phyloP scores from a whole-genome alignment of 1,140 invertebrate genomes.

The Tetramorium parvispinum region DNA sequence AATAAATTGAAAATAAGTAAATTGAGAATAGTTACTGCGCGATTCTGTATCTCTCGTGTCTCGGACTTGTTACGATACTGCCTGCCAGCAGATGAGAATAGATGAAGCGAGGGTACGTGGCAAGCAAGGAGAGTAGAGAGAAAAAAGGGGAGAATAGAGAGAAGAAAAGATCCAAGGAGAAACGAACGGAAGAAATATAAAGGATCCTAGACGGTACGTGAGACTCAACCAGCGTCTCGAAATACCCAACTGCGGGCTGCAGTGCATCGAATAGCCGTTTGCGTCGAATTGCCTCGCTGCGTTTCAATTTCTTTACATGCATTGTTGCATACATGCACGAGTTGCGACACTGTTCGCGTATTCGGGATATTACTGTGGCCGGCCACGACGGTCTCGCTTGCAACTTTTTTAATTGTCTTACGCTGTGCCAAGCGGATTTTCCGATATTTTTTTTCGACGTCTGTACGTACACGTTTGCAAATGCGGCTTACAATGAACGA shows the following conservation, averaged over 20 bases:
- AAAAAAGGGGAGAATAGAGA: neutral
- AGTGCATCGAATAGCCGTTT: slow-evolving; percentile 23
- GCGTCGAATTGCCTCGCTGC: slow-evolving; percentile 8
- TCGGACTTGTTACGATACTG: neutral
- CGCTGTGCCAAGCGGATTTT: neutral
- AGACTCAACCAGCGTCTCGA: slow-evolving; percentile 20
- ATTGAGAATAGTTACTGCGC: neutral
- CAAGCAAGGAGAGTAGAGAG: neutral
- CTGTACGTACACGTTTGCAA: neutral
- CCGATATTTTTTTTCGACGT: slow-evolving; percentile 21
- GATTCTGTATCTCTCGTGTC: neutral
- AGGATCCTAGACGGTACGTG: slow-evolving; percentile 24
- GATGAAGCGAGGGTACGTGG: slow-evolving; percentile 17
- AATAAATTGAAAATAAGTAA: neutral
- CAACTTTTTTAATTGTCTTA: slow-evolving; percentile 50
- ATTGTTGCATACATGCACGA: slow-evolving; percentile 30
- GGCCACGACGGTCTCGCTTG: neutral
- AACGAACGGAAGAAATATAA: slow-evolving; percentile 43
- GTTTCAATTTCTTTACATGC: slow-evolving; percentile 45
- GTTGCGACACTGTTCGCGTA: slow-evolving; percentile 31
- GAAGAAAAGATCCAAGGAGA: neutral
- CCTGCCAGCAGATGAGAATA: slow-evolving; percentile 11
- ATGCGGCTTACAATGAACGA: neutral
- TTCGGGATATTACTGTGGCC: slow-evolving; percentile 19
- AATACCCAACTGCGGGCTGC: slow-evolving; percentile 8